Base-by-base conservation (phyloP, 2,888 invertebrate genomes). In the Napeogenes inachia region DNA sequence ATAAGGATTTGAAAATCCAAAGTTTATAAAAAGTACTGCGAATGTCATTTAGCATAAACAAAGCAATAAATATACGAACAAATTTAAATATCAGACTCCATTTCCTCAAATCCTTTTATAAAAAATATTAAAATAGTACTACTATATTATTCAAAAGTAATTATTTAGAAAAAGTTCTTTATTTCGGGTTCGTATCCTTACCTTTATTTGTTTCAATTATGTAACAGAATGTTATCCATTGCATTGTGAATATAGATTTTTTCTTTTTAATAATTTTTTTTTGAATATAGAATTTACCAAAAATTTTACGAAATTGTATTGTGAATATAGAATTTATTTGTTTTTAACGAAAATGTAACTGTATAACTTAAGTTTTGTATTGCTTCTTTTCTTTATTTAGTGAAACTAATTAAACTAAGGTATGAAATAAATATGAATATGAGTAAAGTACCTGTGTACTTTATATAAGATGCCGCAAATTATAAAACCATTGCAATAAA, bases 1-100 rank as follows among this genome's bases (percentile, higher is more conserved):
- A 82, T 77, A 77, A 78, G 77, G 75, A 75, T 79, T 77, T 77
- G 63, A 74, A 76, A n/a, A 56, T 62, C 57, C 58, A 42, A 38
- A 59, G 53, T 62, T 64, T 56, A 46, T 57, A 57, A 64, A 62
- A 62, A 60, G 35, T 60, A 61, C 56, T 60, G 60, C 30, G 32
- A 60, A 13, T 53, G 61, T 58, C 61, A 60, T 59, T 59, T 50
- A 46, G 55, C 53, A 8, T 56, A 61, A 61, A 57, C 42, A 66
- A 61, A 59, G 56, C 38, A 42, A 53, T 53, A 13, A 50, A 50
- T 50, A 50, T 50, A 50, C 50, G 50, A 30, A 30, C 3, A 50
- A 50, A 50, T 21, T 50, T 50, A 12, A 50, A 50, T 50, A 50
- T 50, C 50, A 12, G 12, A 50, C 30, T 10, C 50, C 5, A 30